Conservation (phyloP, 2,113 vertebrate species). For the Capra hircus region DNA sequence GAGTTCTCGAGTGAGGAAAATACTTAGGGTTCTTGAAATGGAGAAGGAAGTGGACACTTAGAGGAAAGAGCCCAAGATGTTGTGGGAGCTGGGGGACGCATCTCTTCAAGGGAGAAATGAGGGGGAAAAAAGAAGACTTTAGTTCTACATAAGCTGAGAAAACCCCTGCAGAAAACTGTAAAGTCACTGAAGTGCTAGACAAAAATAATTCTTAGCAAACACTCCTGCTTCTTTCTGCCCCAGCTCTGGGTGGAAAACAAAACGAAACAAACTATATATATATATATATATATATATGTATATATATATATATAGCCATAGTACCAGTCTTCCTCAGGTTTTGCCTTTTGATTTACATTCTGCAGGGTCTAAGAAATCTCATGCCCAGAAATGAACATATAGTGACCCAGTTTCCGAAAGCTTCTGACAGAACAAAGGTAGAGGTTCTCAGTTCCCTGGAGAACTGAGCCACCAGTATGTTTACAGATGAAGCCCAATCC, state of each 20-base stretch:
- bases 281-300: too few species aligned
- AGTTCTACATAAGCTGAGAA: too few species aligned
- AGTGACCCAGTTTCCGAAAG: background rate
- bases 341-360: background rate
- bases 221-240: background rate
- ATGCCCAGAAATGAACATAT: background rate
- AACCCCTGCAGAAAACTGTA: background rate
- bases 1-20: background rate
- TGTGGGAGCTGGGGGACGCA: fast-evolving
- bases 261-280: too few species aligned
- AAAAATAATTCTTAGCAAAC: too few species aligned
- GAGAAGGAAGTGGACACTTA: background rate
- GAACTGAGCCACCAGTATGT: too few species aligned
- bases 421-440: background rate
- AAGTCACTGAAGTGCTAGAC: background rate
- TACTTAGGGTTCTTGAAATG: background rate
- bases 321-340: background rate
- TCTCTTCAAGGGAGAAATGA: background rate
- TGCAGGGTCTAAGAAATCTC: background rate
- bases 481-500: background rate
- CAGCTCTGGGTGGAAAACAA: background rate
- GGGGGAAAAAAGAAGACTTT: background rate
- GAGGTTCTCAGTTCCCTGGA: background rate
- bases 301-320: background rate
- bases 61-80: background rate